Base-by-base conservation (phyloP, 2,113 vertebrate genomes). In the Desmodus rotundus region DNA sequence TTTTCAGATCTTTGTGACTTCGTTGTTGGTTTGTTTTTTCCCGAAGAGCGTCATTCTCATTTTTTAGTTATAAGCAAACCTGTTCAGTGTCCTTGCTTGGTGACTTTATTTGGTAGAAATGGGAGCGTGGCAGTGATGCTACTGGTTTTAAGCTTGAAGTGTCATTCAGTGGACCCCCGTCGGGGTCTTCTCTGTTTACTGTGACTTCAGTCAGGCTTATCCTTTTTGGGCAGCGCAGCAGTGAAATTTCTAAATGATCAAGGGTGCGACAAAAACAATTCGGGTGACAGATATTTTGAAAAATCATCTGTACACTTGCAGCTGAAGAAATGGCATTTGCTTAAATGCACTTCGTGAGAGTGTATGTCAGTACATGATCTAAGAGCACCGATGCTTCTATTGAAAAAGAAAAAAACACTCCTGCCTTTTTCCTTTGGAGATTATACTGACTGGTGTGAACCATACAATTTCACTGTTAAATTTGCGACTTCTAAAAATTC, bases 401-500 rank as follows among this genome's bases (percentile, higher is more conserved):
- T 33, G 83, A 58, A 76, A 82, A 87, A 83, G 4, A 19, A n/a
- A 38, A 84, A 54, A 14, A 3, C 2, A 3, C 19, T 76, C 80
- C 63, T 76, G 10, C 17, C 56, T 14, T 7, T 58, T 33, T 77
- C 72, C 50, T 90, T 78, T 80, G 73, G 52, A 88, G 65, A 92
- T 61, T 92, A 31, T 20, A 63, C 36, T 87, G 54, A 68, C 43
- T 73, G 20, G 38, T 86, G 38, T 74, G 26, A 95, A 43, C 36
- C 92, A 61, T 73, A n/a, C 87, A 84, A 70, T 95, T 96, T 95
- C 74, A 87, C 68, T 96, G 89, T 95, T 82, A 96, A 94, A 96
- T 77, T 77, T 95, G 43, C 8, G 43, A 77, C 58, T 97, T 96
- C 94, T 92, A 91, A 96, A 97, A 96, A 58, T 96, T 72, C 36